phyloP scores from a whole-genome alignment of 2,113 vertebrate genomes.

The Rhabdornis inornatus region DNA sequence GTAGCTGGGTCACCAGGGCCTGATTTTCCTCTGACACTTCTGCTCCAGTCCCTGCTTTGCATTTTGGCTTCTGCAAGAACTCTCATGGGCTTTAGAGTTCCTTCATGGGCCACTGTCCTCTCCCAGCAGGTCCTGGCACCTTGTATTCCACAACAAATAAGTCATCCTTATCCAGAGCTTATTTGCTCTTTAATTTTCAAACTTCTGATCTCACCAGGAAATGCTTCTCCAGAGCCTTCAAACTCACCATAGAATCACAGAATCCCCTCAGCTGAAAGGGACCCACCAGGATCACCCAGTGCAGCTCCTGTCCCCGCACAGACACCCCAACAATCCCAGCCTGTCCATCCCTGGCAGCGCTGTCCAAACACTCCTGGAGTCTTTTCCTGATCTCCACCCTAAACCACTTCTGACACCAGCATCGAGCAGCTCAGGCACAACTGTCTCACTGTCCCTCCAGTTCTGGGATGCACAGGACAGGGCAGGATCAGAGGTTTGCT shows the following conservation, averaged over 20 bases:
- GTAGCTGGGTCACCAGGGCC: neutral
- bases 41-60: neutral
- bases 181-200: neutral
- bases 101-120: neutral
- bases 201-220: neutral
- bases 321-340: accelerated
- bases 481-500: neutral
- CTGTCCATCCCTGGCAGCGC: neutral
- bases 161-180: neutral
- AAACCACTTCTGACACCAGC: neutral
- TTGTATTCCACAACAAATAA: neutral
- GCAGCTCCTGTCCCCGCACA: accelerated
- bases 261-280: neutral
- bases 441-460: neutral
- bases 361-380: neutral
- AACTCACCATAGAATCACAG: neutral
- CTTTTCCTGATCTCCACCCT: accelerated
- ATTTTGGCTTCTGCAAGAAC: neutral
- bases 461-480: neutral
- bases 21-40: neutral
- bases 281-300: accelerated
- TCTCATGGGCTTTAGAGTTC: neutral
- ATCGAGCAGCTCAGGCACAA: neutral
- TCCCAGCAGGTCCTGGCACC: neutral
- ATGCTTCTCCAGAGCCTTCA: neutral